These are phyloP conservation scores for Asbolus verrucosus DNA, from an alignment of 1,140 invertebrate genomes.

Conservation along the genomic window DNA sequence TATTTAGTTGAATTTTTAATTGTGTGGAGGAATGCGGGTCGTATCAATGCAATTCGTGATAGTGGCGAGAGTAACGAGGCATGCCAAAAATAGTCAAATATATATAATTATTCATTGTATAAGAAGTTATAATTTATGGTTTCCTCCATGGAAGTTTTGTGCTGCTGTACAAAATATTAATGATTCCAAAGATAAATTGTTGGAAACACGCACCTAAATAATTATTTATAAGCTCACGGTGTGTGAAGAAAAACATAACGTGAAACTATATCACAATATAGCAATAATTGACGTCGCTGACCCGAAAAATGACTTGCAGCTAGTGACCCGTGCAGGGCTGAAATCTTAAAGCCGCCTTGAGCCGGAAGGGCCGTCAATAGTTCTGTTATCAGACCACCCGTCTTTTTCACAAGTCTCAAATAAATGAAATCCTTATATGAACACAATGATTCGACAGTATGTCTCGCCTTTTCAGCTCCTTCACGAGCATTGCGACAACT, in stretches of 20 bases:
- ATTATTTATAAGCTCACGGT: conserved; percentile 33
- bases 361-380: conserved; percentile 29
- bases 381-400: conserved; percentile 17
- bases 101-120: conserved; percentile 37
- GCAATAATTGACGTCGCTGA: conserved; percentile 39
- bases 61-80: background rate
- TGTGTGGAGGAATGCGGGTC: background rate
- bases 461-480: conserved; percentile 7
- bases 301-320: conserved; percentile 41
- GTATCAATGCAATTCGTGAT: background rate
- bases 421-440: conserved; percentile 27
- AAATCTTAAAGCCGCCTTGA: conserved; percentile 26
- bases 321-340: conserved; percentile 38
- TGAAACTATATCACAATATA: conserved; percentile 9
- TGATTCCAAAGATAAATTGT: conserved; percentile 38
- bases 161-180: conserved; percentile 30
- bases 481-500: background rate
- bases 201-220: conserved; percentile 37
- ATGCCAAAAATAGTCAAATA: background rate
- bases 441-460: conserved; percentile 17
- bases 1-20: background rate
- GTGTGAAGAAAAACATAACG: conserved; percentile 23
- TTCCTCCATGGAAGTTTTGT: conserved; percentile 31
- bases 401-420: conserved; percentile 34
- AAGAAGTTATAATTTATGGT: conserved; percentile 33